Base-by-base conservation (phyloP, 2,888 invertebrate species). In the Oligia fasciuncula region DNA sequence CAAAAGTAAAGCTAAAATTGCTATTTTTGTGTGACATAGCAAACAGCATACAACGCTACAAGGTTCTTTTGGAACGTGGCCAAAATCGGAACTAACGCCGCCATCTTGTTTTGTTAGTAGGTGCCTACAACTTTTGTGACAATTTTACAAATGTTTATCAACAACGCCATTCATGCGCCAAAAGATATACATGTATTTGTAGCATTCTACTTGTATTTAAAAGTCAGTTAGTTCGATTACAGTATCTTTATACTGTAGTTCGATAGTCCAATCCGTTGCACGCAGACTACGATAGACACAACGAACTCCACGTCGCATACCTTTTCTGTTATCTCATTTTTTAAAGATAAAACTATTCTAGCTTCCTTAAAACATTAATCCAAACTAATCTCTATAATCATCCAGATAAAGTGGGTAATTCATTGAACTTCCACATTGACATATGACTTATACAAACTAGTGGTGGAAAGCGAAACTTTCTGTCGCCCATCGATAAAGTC, bases 321-420 rank as follows among this genome's bases (percentile, higher is more conserved):
- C 90, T 93, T 95, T 95, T 96, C 96, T 93, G 77, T 88, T 93
- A 95, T 95, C 95, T 93, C 92, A 94, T 95, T 95, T 95, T 92
- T 94, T 90, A 92, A 90, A 95, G 95, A 95, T 95, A 95, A 94
- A 92, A 90, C 89, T 88, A 88, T 92, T 92, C 90, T 91, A 91
- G 91, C 91, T 91, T 88, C 88, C 88, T 80, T 85, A 79, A 85
- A 86, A 86, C 81, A 88, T 87, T 81, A 90, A 89, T 84, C 77
- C 76, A 91, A 88, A 88, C 75, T 89, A 89, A 85, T 91, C 83
- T 88, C 88, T 93, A 91, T 80, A 63, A 19, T 62, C 57, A 88
- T 85, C 70, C 13, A 40, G 75, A 91, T 94, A 94, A 90, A 90
- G 83, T 80, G 67, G 76, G 79, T 87, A 91, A 90, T 93, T 85